Conservation (phyloP, 2,888 invertebrate genomes). For the Oeneis ivallda region DNA sequence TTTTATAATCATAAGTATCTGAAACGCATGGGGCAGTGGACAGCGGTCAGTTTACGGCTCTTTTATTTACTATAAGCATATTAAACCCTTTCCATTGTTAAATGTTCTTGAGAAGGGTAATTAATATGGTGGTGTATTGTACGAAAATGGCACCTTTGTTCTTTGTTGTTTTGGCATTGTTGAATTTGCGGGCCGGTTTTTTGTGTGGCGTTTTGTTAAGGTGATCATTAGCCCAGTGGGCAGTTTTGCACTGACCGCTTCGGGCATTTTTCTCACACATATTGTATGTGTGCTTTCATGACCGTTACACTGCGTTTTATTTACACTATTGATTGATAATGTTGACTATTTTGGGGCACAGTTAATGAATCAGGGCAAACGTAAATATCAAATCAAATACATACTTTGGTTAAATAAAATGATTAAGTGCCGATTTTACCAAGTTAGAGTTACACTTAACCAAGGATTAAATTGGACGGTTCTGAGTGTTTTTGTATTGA, state of each 20-base stretch:
- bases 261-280: conserved; percentile 64
- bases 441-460: no score
- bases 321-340: not conserved
- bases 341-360: no score
- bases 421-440: no score
- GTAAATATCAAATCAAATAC: no score
- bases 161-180: conserved; percentile 64
- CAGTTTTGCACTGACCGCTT: conserved; percentile 71
- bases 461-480: no score
- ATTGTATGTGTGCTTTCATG: conserved; percentile 40
- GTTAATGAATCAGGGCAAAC: no score
- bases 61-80: conserved; percentile 78
- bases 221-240: conserved; percentile 76
- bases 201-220: conserved; percentile 65
- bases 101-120: conserved; percentile 70
- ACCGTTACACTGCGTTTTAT: conserved; percentile 53
- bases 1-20: conserved; percentile 52
- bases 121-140: conserved; percentile 76
- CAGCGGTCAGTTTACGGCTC: conserved; percentile 71
- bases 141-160: conserved; percentile 71
- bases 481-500: no score
- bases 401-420: no score
- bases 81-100: conserved; percentile 75
- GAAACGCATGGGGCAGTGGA: conserved; percentile 53
- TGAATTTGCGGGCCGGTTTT: conserved; percentile 55